These are phyloP conservation scores for Portunus trituberculatus DNA, from an alignment of 1,140 invertebrate species.

Conservation along the genomic window DNA sequence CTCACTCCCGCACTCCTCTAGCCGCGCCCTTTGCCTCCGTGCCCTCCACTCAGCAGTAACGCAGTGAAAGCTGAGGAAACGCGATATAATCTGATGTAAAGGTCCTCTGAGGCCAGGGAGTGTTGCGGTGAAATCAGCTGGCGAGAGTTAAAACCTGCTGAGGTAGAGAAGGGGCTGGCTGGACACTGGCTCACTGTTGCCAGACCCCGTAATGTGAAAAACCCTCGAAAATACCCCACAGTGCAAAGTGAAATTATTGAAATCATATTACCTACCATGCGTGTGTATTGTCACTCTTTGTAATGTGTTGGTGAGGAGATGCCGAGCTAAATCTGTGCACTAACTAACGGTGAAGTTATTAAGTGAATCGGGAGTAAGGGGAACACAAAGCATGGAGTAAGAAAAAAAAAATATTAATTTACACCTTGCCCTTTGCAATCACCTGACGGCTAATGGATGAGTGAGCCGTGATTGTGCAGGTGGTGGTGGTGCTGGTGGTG, in stretches of 20 bases:
- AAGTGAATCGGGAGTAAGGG: too few species aligned
- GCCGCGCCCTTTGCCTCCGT: neutral
- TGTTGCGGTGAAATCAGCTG: neutral
- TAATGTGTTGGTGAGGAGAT: too few species aligned
- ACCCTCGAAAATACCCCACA: neutral
- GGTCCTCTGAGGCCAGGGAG: neutral
- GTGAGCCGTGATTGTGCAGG: neutral
- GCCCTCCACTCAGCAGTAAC: neutral
- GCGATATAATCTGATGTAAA: neutral
- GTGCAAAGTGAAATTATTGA: too few species aligned
- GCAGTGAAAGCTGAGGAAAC: constrained; percentile 1
- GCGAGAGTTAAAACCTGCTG: neutral
- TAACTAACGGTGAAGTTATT: neutral
- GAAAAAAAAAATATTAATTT: neutral
- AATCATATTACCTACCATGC: too few species aligned
- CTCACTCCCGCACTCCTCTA: neutral
- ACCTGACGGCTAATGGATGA: neutral
- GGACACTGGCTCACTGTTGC: neutral
- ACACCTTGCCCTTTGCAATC: neutral
- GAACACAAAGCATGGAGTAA: neutral
- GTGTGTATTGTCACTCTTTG: too few species aligned
- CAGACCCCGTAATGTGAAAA: neutral
- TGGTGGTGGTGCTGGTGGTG: neutral
- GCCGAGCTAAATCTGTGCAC: neutral
- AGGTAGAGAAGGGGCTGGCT: neutral